Base-by-base conservation (phyloP, 2,888 invertebrate species). In the Lordiphosa fenestrarum region DNA sequence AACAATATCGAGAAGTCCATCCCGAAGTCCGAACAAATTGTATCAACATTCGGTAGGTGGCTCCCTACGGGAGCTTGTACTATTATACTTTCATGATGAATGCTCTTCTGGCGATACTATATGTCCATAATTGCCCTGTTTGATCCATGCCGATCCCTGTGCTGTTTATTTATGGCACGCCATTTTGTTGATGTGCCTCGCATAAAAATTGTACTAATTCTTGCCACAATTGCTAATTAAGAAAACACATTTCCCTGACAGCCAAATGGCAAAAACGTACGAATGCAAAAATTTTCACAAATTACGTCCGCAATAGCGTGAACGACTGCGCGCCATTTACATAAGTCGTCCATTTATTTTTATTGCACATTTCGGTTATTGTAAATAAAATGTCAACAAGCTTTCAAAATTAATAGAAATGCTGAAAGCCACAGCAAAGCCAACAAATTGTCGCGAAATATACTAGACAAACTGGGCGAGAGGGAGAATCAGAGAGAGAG, bases 241-340 rank as follows among this genome's bases (percentile, higher is more conserved):
- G 60, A 50, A 72, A 72, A 70, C 73, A 73, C 60, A 72, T 68
- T 71, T 58, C n/a, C 42, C 48, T 49, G 30, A 60, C 52, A 35
- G 37, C 33, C 41, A 61, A 61, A 62, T 62, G 59, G 59, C 51
- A 49, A 47, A 64, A 52, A 46, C 52, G 57, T 12, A 25, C 41
- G 35, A 30, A 30, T 30, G 30, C 33, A 12, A 36, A 47, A 50
- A 46, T 51, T 60, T 50, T 60, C 55, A 25, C 33, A 66, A 62
- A 40, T 55, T 30, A 41, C 49, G 58, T 23, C 46, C 42, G 52
- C 55, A 55, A 62, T 69, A 61, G 53, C 51, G 12, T 33, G 19
- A 59, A 51, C 30, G 19, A 36, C 46, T 36, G n/a, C 35, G n/a
- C 30, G 23, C 19, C 44, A 62, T 61, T 68, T 71, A 52, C 68